Evolutionary conservation across 2,797 vertebrate species (phyloP).

Genomic region (Paramormyrops hopkinsi): DNA sequence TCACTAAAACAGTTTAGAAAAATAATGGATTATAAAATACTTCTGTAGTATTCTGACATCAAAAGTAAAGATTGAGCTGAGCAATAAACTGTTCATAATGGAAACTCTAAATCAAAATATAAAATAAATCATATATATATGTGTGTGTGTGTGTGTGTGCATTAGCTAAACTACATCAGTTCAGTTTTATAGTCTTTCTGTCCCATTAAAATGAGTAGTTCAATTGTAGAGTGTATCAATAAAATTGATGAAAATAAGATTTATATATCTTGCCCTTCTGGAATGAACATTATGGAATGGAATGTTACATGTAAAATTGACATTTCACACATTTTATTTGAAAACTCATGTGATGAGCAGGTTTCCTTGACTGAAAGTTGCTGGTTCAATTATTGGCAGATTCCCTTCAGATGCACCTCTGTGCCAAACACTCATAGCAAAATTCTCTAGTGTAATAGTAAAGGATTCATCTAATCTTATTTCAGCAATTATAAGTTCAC

Average conservation of each 20-base stretch:
- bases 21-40: constrained; percentile 15
- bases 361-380: not conserved
- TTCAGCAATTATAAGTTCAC: constrained; percentile 13
- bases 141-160: not conserved
- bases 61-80: not conserved
- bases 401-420: not conserved
- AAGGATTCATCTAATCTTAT: not conserved
- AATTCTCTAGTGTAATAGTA: not conserved
- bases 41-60: not conserved
- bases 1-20: constrained; percentile 19
- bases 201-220: not conserved
- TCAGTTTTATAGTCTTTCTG: not conserved
- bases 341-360: not conserved
- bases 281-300: not conserved
- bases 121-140: not conserved
- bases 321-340: not conserved
- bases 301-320: not conserved
- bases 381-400: not conserved
- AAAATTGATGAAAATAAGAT: not conserved
- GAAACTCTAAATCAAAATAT: too few species aligned
- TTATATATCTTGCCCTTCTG: not conserved
- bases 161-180: not conserved
- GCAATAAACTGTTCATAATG: not conserved
- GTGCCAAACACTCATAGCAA: not conserved
- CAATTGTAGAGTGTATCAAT: not conserved